phyloP scores from a whole-genome alignment of 2,888 invertebrate genomes.

The Melanostoma scalare region DNA sequence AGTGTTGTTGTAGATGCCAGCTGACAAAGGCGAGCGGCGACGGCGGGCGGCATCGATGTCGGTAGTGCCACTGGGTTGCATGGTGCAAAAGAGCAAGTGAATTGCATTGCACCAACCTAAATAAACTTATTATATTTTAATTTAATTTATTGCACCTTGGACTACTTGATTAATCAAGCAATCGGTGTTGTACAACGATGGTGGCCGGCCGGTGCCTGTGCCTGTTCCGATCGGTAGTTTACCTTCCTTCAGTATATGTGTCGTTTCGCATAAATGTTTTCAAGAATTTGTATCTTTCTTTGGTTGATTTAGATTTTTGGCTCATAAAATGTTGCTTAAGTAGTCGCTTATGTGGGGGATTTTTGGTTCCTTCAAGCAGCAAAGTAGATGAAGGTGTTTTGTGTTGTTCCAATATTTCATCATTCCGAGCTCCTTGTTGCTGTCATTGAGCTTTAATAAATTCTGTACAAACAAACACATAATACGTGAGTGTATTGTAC shows the following conservation, averaged over 20 bases:
- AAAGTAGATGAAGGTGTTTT: neutral
- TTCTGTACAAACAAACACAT: neutral
- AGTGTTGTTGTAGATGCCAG: conserved; percentile 8
- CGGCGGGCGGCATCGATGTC: neutral
- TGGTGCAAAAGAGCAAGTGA: conserved; percentile 50
- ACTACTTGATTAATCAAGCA: conserved; percentile 65
- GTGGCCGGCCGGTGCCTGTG: neutral
- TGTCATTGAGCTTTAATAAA: neutral
- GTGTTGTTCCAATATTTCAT: conserved; percentile 1
- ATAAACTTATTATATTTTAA: conserved; percentile 53
- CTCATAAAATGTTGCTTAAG: conserved; percentile 5
- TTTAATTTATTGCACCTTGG: conserved; percentile 68
- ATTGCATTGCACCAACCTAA: conserved; percentile 60
- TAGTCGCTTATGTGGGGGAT: neutral
- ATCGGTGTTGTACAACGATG: conserved; percentile 24
- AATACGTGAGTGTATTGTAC: neutral
- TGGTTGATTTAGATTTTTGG: conserved; percentile 41
- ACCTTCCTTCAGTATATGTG: neutral
- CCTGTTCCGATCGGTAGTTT: neutral
- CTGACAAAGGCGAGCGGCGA: neutral
- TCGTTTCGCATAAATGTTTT: neutral
- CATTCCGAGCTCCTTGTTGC: neutral
- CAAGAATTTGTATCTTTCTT: conserved; percentile 28
- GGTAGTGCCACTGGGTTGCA: conserved; percentile 3
- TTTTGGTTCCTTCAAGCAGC: too few species aligned